These are phyloP conservation scores for Semaprochilodus insignis DNA, from an alignment of 2,797 vertebrate genomes.

Conservation along the genomic window DNA sequence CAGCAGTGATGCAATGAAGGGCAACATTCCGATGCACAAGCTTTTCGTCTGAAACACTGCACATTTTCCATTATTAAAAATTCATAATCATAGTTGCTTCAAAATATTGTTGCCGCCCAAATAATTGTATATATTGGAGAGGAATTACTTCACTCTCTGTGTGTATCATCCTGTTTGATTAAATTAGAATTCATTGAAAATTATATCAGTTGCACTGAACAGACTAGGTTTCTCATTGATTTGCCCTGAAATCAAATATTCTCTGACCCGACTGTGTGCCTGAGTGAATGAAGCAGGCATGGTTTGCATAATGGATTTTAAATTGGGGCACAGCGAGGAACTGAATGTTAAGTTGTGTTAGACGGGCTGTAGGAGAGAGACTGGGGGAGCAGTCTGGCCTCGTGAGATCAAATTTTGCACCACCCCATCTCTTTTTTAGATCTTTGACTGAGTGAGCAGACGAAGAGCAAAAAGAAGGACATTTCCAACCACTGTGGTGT, in stretches of 20 bases:
- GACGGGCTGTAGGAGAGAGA: slow-evolving; percentile 37
- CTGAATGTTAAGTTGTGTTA: slow-evolving; percentile 41
- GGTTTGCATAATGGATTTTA: slow-evolving; percentile 60
- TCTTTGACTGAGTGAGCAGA: slow-evolving; percentile 35
- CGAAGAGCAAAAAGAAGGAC: not conserved
- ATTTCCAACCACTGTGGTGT: slow-evolving; percentile 28
- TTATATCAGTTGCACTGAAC: slow-evolving; percentile 35
- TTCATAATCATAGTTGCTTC: slow-evolving; percentile 24
- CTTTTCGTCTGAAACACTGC: slow-evolving; percentile 37
- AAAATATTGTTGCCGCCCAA: slow-evolving; percentile 21
- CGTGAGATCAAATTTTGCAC: slow-evolving; percentile 29
- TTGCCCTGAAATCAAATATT: slow-evolving; percentile 57
- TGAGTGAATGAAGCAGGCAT: slow-evolving; percentile 53
- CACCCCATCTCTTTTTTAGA: slow-evolving; percentile 7
- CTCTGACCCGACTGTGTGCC: slow-evolving; percentile 35
- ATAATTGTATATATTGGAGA: slow-evolving; percentile 28
- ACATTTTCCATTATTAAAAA: slow-evolving; percentile 45
- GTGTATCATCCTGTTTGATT: slow-evolving; percentile 19
- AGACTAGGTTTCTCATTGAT: slow-evolving; percentile 39
- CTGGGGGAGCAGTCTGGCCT: slow-evolving; percentile 15
- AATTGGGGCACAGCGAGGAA: slow-evolving; percentile 48
- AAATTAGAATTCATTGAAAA: slow-evolving; percentile 45
- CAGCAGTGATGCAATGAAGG: slow-evolving; percentile 69
- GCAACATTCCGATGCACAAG: slow-evolving; percentile 56
- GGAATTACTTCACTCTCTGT: slow-evolving; percentile 14